Evolutionary conservation across 2,888 invertebrate species (phyloP).

Genomic region (Drosophila infuscata): DNA sequence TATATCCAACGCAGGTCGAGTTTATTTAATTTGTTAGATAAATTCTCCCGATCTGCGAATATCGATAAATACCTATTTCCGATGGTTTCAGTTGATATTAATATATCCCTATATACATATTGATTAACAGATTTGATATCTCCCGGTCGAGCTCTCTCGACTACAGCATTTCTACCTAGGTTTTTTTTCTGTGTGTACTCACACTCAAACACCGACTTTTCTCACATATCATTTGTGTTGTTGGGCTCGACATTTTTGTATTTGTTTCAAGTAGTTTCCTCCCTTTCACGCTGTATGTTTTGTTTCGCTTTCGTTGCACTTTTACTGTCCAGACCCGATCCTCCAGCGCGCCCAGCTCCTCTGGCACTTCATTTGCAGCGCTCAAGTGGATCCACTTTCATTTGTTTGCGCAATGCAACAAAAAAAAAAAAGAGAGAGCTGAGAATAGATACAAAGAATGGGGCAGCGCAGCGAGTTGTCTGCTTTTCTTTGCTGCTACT

Average conservation of each 20-base stretch:
- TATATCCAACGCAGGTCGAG: not conserved
- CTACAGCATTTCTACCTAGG: not conserved
- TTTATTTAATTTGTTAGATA: not conserved
- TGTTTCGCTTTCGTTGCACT: slow-evolving; percentile 82
- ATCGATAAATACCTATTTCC: not conserved
- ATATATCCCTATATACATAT: not conserved
- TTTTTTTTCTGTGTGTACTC: not conserved
- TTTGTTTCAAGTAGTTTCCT: slow-evolving; percentile 70
- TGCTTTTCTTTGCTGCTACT: slow-evolving; percentile 24
- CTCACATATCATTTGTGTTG: slow-evolving; percentile 70
- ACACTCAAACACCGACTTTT: slow-evolving; percentile 3
- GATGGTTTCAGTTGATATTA: not conserved
- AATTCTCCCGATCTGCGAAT: not conserved
- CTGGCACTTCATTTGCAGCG: slow-evolving; percentile 80
- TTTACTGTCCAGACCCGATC: slow-evolving; percentile 63
- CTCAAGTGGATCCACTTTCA: slow-evolving; percentile 83
- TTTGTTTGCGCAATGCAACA: slow-evolving; percentile 75
- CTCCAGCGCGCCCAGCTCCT: slow-evolving; percentile 42
- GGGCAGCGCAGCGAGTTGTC: slow-evolving; percentile 50
- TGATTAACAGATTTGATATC: not conserved
- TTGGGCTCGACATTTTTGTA: slow-evolving; percentile 72
- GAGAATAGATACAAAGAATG: slow-evolving; percentile 30
- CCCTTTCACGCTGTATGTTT: slow-evolving; percentile 17
- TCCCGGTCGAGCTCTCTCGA: not conserved
- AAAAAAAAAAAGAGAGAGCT: slow-evolving; percentile 17